Evolutionary conservation across 2,888 invertebrate species (phyloP), one percentile per base, ranked within the genome.

Genomic region (Synergus umbraculus): DNA sequence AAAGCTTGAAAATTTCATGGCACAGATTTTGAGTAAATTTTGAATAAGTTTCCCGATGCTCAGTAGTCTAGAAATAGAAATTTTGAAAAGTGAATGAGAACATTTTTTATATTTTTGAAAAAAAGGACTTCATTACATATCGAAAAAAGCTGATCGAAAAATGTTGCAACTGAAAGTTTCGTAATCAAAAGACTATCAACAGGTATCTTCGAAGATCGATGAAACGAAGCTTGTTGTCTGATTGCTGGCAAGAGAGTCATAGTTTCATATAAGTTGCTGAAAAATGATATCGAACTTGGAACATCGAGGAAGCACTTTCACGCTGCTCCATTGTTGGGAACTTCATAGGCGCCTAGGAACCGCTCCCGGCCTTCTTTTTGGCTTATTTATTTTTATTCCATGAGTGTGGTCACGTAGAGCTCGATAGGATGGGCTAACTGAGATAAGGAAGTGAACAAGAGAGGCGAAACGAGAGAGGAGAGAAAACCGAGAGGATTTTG

Each of bases 351-450:
- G 49, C 64, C 78, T 81, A 76, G 69, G 46, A 82, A 81, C 84
- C 82, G 83, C 82, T 78, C 60, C 76, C 54, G 58, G 46, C 78
- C 77, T 79, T 81, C 84, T 80, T 83, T 85, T 78, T 83, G 69
- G 80, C 78, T 83, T 86, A 83, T 85, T 87, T 85, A 86, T 87
- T 87, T 87, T 85, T 84, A 85, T 86, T 83, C 84, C 78, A 60
- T 83, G 81, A 85, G 83, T 81, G 83, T 82, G 83, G 76, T 78
- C 67, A 79, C 77, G 81, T 64, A 79, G 79, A 76, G 76, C 49
- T 37, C 9, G 76, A 76, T 18, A 43, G 41, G 22, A 54, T 22
- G 60, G 22, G 18, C 22, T 29, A n/a, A 69, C 49, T 44, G 63
- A 44, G 76, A 44, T 64, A 60, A 63, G 76, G 63, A 77, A 37